A percentile compares a stretch with the other conserved stretches of the same genome.
These are phyloP conservation scores for Premnoplex brunnescens DNA, from an alignment of 2,797 vertebrate species.

Conservation along the genomic window DNA sequence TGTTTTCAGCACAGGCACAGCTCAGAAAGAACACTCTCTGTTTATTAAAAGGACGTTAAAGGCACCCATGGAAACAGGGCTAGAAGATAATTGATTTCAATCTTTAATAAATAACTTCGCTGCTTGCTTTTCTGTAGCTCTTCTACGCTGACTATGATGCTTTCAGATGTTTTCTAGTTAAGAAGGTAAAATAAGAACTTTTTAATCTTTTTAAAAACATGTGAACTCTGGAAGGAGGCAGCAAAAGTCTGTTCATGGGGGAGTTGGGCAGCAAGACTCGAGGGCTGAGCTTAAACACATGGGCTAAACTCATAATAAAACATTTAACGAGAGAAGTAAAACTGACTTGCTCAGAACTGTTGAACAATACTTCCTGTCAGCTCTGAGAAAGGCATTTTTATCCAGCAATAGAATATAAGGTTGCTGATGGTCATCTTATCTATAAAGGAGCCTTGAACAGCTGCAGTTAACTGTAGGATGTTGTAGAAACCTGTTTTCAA, in stretches of 20 bases:
- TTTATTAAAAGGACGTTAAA: not conserved
- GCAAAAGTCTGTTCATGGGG: not conserved
- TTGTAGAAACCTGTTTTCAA: not conserved
- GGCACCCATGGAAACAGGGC: not conserved
- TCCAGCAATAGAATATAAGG: not conserved
- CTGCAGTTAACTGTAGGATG: not conserved
- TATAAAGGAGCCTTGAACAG: not conserved
- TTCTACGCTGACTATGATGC: not conserved
- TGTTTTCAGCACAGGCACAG: not conserved
- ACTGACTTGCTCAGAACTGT: not conserved
- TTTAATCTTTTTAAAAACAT: not conserved
- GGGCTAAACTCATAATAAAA: not conserved
- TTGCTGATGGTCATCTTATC: not conserved
- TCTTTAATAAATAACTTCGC: not conserved
- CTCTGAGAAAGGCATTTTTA: not conserved
- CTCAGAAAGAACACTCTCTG: not conserved
- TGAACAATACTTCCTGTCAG: slow-evolving; percentile 35
- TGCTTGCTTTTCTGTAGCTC: not conserved
- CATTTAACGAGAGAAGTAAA: slow-evolving; percentile 33
- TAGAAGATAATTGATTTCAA: not conserved
- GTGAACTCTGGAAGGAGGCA: not conserved
- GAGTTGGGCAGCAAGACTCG: not conserved
- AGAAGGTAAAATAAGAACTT: not conserved
- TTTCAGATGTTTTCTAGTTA: not conserved
- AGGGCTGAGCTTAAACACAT: not conserved